Conservation (phyloP, 92 coral and sea anemone genomes). For the Paragorgia papillata region DNA sequence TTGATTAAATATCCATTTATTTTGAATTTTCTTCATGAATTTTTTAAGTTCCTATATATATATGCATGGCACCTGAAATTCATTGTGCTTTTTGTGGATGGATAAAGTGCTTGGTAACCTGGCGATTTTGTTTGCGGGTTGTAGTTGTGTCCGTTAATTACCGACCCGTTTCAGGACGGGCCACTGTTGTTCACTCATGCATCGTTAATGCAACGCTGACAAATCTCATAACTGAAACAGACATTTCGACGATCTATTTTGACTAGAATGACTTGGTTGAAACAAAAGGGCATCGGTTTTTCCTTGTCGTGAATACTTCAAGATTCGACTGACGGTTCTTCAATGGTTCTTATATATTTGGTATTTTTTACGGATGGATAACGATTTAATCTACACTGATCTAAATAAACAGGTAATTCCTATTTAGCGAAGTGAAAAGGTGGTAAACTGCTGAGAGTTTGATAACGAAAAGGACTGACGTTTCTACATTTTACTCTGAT, state of each 20-base stretch:
- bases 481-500: no score
- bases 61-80: no score
- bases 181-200: no score
- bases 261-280: background rate
- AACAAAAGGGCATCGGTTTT: background rate
- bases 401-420: conserved; percentile 21
- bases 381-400: background rate
- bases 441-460: no score
- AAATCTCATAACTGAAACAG: background rate
- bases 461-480: no score
- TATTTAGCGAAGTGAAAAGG: no score
- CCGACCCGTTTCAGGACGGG: background rate
- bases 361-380: conserved; percentile 36
- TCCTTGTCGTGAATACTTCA: background rate
- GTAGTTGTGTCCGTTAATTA: background rate
- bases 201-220: background rate
- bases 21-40: no score
- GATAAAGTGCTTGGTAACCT: no score
- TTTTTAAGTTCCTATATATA: no score
- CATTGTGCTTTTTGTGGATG: no score
- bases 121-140: no score
- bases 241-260: background rate
- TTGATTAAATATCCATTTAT: no score
- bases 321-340: background rate
- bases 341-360: background rate